Conservation (phyloP, 2,888 invertebrate genomes). For the Drosophila quinaria region DNA sequence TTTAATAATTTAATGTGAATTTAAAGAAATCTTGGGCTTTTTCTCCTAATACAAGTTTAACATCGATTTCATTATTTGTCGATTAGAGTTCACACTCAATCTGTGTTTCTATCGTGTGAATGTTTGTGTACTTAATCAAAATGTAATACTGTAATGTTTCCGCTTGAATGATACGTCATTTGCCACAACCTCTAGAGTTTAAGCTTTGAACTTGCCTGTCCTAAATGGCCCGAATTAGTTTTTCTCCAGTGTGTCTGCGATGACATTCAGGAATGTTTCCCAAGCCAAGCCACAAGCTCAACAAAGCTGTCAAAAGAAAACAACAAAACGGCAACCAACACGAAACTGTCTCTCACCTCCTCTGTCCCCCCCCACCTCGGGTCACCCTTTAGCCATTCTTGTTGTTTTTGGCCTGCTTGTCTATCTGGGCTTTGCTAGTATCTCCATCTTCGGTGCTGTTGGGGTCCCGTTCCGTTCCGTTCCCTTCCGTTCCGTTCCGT, state of each 20-base stretch:
- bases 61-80: background rate
- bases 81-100: constrained; percentile 26
- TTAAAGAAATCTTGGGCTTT: background rate
- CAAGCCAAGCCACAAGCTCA: constrained; percentile 57
- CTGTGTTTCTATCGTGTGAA: constrained; percentile 38
- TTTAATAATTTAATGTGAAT: background rate
- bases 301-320: constrained; percentile 66
- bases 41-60: background rate
- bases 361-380: background rate
- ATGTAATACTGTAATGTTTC: constrained; percentile 48
- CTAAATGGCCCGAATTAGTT: constrained; percentile 66
- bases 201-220: constrained; percentile 63
- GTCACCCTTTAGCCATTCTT: constrained; percentile 37
- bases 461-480: constrained; percentile 45
- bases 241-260: constrained; percentile 45
- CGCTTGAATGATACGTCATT: constrained; percentile 36
- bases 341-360: constrained; percentile 44
- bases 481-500: constrained; percentile 39
- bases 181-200: constrained; percentile 30
- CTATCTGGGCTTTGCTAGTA: constrained; percentile 61
- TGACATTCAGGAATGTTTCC: constrained; percentile 68
- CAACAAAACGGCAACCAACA: constrained; percentile 55
- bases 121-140: constrained; percentile 58
- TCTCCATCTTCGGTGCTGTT: constrained; percentile 55
- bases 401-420: constrained; percentile 33